Evolutionary conservation across 2,113 vertebrate species (phyloP), one percentile per base, ranked within the genome.

Genomic region (Sander vitreus): DNA sequence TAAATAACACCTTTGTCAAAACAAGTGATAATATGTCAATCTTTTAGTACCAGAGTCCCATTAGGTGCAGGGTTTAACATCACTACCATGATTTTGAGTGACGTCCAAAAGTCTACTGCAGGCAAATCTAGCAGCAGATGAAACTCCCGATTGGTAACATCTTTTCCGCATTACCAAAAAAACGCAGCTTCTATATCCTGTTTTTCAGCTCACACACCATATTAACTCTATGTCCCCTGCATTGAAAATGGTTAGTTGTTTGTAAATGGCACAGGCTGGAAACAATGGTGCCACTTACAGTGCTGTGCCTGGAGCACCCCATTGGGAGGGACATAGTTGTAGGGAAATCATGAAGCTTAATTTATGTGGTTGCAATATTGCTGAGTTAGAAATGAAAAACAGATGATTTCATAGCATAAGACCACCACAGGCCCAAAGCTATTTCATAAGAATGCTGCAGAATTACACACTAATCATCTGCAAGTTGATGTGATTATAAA

Each of bases 351-450:
- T 83, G 72, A 81, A 77, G 67, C 70, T 78, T 88, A 81, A 93
- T 92, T 92, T 80, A 88, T 88, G 91, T 77, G 84, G 91, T 80
- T 81, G 58, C 67, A 83, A 86, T 91, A 91, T 90, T 81, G 89
- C 84, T 86, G 85, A 90, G 73, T 83, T 60, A 85, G 33, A 90
- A 87, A 94, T 93, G 83, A 84, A 91, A 90, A 92, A 78, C 94
- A 95, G 92, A 95, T 91, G 91, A 83, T 76, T 70, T 86, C 77
- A 84, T 73, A 78, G 76, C 19, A 65, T 57, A 67, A 65, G 65
- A 64, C n/a, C 71, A 69, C 60, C 53, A 3, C 53, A 48, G n/a
- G 39, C 80, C 63, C 73, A 54, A 72, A 79, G 78, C 51, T 72
- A 65, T 76, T 66, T 83, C 55, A 72, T 58, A 74, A 62, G 50